Conservation (phyloP, 2,113 vertebrate species). For the Oryzias celebensis region DNA sequence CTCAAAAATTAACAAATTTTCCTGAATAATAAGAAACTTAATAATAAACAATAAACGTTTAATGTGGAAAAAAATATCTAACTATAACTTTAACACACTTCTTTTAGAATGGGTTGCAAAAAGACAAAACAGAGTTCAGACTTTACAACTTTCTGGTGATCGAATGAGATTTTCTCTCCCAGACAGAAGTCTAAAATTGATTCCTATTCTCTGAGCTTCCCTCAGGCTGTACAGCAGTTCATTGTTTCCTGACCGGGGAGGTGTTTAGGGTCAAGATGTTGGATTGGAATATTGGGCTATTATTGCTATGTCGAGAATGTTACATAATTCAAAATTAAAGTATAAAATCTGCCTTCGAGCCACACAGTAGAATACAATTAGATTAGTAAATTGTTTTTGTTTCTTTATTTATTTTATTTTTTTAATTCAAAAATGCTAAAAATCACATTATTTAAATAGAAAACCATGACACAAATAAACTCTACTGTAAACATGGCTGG, state of each 20-base stretch:
- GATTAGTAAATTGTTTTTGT: neutral
- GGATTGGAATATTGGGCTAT: constrained; percentile 1
- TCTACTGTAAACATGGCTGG: constrained; percentile 34
- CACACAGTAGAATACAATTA: neutral
- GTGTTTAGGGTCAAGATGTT: constrained; percentile 27
- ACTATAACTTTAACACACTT: constrained; percentile 10
- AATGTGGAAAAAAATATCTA: constrained; percentile 37
- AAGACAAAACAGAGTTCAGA: constrained; percentile 42
- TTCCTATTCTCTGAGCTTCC: constrained; percentile 23
- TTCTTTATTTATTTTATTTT: constrained; percentile 10
- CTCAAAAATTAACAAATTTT: constrained; percentile 2
- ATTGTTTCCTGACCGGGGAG: constrained; percentile 31
- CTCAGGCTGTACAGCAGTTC: constrained; percentile 21
- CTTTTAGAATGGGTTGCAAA: constrained; percentile 16
- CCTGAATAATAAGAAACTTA: constrained; percentile 21
- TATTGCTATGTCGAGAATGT: constrained; percentile 3
- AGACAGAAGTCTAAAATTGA: constrained; percentile 24
- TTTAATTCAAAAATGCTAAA: constrained; percentile 20
- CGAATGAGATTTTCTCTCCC: constrained; percentile 23
- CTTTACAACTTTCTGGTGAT: constrained; percentile 41
- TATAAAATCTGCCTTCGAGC: neutral
- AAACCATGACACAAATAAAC: constrained; percentile 20
- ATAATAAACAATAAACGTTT: constrained; percentile 33
- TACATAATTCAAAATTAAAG: neutral
- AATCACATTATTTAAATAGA: constrained; percentile 54